Percentiles rank a stretch among this genome's conserved stretches.
phyloP scores from a whole-genome alignment of 2,113 vertebrate genomes.

The Micromys minutus region DNA sequence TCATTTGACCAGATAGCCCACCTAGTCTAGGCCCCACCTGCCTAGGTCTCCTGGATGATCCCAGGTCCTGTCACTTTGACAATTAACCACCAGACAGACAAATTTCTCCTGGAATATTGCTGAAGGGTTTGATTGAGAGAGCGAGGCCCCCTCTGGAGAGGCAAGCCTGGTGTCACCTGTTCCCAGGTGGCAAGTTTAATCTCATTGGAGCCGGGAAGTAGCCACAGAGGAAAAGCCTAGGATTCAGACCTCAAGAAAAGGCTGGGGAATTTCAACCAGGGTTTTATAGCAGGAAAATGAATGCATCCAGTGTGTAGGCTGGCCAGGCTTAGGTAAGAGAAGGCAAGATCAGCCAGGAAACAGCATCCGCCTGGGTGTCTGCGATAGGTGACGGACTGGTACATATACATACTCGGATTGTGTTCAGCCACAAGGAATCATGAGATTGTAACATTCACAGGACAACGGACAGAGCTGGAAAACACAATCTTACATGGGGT shows the following conservation, averaged over 20 bases:
- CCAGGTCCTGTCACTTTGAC: neutral
- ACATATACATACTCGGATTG: neutral
- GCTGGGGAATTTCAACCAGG: neutral
- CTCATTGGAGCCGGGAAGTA: neutral
- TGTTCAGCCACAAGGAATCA: neutral
- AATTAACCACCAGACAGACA: neutral
- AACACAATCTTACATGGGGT: neutral
- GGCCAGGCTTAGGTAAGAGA: neutral
- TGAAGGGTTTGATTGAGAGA: neutral
- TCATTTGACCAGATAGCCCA: neutral
- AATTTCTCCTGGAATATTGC: neutral
- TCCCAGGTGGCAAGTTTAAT: neutral
- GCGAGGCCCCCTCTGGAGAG: too few species aligned
- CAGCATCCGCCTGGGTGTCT: neutral
- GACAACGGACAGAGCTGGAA: neutral
- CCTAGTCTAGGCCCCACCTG: neutral
- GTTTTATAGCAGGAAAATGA: neutral
- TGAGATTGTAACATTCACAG: neutral
- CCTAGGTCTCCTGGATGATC: neutral
- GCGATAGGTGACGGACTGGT: neutral
- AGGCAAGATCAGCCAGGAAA: neutral
- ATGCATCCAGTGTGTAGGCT: neutral
- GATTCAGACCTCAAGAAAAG: neutral
- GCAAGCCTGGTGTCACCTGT: fast-evolving
- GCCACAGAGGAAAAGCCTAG: neutral